phyloP scores from a whole-genome alignment of 2,113 vertebrate genomes.

The Corythornis vintsioides region DNA sequence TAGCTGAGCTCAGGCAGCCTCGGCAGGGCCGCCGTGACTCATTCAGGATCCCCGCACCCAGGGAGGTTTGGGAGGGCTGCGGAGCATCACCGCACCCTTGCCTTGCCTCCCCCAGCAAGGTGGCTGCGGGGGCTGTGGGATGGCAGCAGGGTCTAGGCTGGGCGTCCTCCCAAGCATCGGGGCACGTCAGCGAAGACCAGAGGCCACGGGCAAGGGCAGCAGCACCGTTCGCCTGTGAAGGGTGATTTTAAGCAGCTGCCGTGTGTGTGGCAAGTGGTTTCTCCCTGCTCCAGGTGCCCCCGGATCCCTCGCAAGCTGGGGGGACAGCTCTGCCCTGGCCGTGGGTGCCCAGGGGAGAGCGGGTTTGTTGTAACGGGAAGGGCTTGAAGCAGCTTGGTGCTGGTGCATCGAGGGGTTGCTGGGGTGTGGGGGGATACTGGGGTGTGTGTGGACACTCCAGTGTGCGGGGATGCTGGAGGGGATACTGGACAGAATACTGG shows the following conservation, averaged over 20 bases:
- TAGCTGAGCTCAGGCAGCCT: neutral
- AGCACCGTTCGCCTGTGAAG: neutral
- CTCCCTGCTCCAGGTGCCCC: neutral
- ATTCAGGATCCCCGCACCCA: neutral
- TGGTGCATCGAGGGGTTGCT: neutral
- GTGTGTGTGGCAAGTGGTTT: accelerated
- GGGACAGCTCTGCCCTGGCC: neutral
- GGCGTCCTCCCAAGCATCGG: neutral
- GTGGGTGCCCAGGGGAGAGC: neutral
- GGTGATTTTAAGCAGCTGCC: neutral
- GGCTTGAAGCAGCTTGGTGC: neutral
- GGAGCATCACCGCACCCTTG: too few relatives aligned
- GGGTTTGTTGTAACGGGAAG: neutral
- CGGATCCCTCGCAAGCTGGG: neutral
- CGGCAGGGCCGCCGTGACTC: neutral
- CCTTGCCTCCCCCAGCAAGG: neutral
- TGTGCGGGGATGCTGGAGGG: too few relatives aligned
- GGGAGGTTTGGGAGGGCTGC: neutral
- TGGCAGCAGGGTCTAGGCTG: neutral
- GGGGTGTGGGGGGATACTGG: too few relatives aligned
- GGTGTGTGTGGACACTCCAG: too few relatives aligned
- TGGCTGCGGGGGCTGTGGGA: accelerated
- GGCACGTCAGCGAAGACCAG: accelerated
- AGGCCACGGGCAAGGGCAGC: neutral
- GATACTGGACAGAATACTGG: too few relatives aligned